Percentiles rank a stretch among this genome's conserved stretches.
Evolutionary conservation across 2,888 invertebrate species (phyloP).

Genomic region (Lymantria dispar): DNA sequence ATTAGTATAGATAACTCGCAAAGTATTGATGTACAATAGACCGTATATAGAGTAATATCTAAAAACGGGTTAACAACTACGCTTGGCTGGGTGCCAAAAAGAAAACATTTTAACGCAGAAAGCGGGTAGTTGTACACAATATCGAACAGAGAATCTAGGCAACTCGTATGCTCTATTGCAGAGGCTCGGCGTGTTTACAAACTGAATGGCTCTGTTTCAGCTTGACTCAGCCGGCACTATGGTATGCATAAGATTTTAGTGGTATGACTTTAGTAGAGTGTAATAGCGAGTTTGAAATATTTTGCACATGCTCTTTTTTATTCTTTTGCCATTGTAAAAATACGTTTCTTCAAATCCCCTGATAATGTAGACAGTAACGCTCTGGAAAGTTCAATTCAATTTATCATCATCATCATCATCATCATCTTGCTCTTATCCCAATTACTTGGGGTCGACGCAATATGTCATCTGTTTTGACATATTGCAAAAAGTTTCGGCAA

Average conservation of each 20-base stretch:
- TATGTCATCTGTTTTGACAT: too few species aligned
- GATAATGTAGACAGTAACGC: too few species aligned
- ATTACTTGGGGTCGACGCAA: too few species aligned
- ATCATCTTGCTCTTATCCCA: too few species aligned
- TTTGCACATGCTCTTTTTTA: too few species aligned
- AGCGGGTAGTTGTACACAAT: slow-evolving; percentile 17
- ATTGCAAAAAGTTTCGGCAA: too few species aligned
- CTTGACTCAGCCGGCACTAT: slow-evolving; percentile 44
- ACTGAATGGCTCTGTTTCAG: slow-evolving; percentile 48
- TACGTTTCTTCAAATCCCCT: too few species aligned
- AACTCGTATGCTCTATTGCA: slow-evolving; percentile 12
- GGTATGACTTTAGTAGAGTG: slow-evolving; percentile 3
- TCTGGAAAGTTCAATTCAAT: too few species aligned
- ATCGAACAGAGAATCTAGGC: slow-evolving; percentile 27
- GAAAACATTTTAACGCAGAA: slow-evolving; percentile 19
- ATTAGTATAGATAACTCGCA: too few species aligned
- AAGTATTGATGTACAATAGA: too few species aligned
- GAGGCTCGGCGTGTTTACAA: slow-evolving; percentile 36
- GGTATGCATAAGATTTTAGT: slow-evolving; percentile 48
- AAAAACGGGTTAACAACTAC: not conserved
- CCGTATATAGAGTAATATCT: not conserved
- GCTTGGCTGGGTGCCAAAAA: slow-evolving; percentile 6
- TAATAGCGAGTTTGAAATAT: not conserved
- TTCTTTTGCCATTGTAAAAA: too few species aligned
- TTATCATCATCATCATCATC: too few species aligned